Percentiles rank a stretch among this genome's conserved stretches.
phyloP scores from a whole-genome alignment of 2,797 vertebrate species.

The Cetoscarus ocellatus region DNA sequence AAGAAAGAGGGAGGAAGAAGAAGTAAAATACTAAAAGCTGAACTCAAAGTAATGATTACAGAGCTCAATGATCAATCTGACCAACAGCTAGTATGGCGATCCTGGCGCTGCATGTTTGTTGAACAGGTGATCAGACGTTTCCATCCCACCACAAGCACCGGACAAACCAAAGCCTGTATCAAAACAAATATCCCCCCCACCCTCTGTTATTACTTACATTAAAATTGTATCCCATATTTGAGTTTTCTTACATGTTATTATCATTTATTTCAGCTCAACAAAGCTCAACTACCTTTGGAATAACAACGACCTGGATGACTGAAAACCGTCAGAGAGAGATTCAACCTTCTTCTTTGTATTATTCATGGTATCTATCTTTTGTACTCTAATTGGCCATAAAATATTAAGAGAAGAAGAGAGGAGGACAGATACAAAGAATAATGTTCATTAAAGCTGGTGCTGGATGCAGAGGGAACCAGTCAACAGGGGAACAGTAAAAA shows the following conservation, averaged over 20 bases:
- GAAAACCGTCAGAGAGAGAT: neutral
- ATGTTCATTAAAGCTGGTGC: neutral
- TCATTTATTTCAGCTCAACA: too few relatives aligned
- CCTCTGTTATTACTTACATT: too few relatives aligned
- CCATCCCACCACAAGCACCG: slow-evolving; percentile 78
- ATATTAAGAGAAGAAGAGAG: slow-evolving; percentile 13
- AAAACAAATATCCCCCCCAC: slow-evolving; percentile 73
- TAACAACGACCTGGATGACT: neutral
- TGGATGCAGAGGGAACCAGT: slow-evolving; percentile 6
- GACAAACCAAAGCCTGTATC: slow-evolving; percentile 83
- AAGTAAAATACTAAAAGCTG: slow-evolving; percentile 6
- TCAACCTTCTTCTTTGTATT: slow-evolving; percentile 1
- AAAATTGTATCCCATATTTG: too few relatives aligned
- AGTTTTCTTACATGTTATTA: too few relatives aligned
- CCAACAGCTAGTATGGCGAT: slow-evolving; percentile 54
- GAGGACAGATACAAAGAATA: neutral
- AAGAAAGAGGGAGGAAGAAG: neutral
- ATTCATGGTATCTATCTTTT: slow-evolving; percentile 7
- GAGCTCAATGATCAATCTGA: slow-evolving; percentile 67
- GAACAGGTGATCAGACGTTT: slow-evolving; percentile 61
- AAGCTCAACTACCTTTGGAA: neutral
- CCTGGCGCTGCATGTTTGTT: slow-evolving; percentile 67
- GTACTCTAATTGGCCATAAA: slow-evolving; percentile 22
- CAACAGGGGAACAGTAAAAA: neutral
- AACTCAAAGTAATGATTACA: slow-evolving; percentile 61